Conservation (phyloP, 2,797 vertebrate genomes). For the Micrastur ruficollis region DNA sequence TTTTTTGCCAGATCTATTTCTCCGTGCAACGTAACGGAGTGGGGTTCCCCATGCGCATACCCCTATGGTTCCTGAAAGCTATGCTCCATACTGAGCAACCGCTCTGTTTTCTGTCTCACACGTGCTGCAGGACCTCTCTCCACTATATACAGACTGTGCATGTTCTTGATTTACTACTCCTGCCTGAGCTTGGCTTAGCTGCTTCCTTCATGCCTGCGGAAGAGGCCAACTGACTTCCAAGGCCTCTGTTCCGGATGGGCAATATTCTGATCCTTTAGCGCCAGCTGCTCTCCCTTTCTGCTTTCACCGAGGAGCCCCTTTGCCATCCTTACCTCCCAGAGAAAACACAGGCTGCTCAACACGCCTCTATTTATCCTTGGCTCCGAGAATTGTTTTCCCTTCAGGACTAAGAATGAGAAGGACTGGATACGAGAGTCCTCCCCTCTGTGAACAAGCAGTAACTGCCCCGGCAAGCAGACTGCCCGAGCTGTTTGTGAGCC, state of each 20-base stretch:
- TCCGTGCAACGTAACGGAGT: rapidly evolving
- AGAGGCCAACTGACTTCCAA: neutral
- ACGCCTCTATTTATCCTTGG: neutral
- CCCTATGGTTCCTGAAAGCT: rapidly evolving
- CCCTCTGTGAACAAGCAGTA: neutral
- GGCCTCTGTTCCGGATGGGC: neutral
- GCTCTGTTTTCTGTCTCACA: neutral
- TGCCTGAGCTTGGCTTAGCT: neutral
- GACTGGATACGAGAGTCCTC: neutral
- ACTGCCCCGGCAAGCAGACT: neutral
- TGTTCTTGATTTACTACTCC: neutral
- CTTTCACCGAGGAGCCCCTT: neutral
- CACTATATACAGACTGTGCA: neutral
- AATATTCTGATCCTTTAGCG: neutral
- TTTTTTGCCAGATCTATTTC: neutral
- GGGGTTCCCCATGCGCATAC: neutral
- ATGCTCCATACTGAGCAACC: neutral
- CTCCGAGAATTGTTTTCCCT: neutral
- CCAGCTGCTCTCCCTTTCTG: neutral
- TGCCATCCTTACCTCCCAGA: neutral
- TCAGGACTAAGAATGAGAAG: neutral
- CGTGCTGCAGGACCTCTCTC: neutral
- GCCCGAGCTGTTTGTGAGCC: neutral
- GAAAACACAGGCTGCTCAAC: neutral
- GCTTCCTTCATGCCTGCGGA: neutral